These are phyloP conservation scores for Momotus momota DNA, from an alignment of 2,797 vertebrate species.

Conservation along the genomic window DNA sequence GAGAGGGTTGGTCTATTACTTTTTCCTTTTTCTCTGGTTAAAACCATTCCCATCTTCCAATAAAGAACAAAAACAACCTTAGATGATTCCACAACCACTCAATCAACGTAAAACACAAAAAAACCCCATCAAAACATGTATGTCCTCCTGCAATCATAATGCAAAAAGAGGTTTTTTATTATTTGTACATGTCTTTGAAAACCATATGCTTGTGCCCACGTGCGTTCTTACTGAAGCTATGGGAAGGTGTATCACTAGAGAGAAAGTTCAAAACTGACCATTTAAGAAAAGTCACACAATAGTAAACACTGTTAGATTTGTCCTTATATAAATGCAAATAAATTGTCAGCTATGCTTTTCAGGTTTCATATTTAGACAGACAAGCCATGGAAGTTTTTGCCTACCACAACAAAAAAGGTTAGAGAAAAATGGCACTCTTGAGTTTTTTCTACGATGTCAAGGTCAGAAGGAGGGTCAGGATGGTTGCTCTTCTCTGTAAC, in stretches of 20 bases:
- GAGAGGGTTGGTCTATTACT: not conserved
- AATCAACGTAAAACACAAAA: not conserved
- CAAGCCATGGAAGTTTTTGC: not conserved
- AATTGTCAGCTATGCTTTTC: not conserved
- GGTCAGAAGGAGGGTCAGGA: not conserved
- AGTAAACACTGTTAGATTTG: not conserved
- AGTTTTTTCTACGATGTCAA: not conserved
- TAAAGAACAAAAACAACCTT: not conserved
- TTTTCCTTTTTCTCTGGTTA: not conserved
- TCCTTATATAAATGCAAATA: not conserved
- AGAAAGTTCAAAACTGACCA: not conserved
- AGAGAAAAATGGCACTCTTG: not conserved
- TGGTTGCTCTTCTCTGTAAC: not conserved
- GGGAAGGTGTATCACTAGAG: not conserved
- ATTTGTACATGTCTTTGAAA: not conserved
- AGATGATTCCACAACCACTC: not conserved
- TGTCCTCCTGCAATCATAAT: not conserved
- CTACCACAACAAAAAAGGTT: not conserved
- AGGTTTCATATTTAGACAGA: not conserved
- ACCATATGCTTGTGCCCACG: accelerated
- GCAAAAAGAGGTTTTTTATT: not conserved
- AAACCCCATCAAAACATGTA: not conserved
- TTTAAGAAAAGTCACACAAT: not conserved
- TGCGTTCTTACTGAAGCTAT: not conserved
- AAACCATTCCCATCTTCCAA: not conserved